These are phyloP conservation scores for Nibea albiflora DNA, from an alignment of 2,113 vertebrate species.

Conservation along the genomic window DNA sequence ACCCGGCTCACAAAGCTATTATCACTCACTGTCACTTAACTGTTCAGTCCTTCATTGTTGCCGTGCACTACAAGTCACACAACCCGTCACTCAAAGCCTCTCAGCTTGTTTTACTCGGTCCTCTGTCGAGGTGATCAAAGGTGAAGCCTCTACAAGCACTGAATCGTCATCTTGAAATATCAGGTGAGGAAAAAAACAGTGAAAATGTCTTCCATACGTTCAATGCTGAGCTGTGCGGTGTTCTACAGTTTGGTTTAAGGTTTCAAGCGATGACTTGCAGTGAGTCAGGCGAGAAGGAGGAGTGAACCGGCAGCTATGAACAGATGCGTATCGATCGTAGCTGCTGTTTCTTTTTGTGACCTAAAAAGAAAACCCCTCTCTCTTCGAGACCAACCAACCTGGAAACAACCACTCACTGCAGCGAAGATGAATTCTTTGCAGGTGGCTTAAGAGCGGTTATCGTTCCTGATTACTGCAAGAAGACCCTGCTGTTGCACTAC, in stretches of 20 bases:
- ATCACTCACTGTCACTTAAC: not conserved
- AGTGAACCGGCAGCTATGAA: constrained; percentile 1
- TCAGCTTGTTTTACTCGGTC: not conserved
- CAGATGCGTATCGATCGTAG: constrained; percentile 11
- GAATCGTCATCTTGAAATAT: not conserved
- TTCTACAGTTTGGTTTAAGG: not conserved
- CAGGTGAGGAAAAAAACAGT: not conserved
- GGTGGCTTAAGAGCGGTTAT: no score
- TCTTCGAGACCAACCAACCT: constrained; percentile 9
- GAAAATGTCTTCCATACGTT: not conserved
- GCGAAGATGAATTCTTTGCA: not conserved
- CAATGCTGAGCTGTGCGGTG: not conserved
- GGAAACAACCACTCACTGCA: not conserved
- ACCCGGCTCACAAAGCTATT: no score
- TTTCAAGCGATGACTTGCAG: not conserved
- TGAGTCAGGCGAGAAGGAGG: constrained; percentile 1
- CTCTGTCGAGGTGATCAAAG: not conserved
- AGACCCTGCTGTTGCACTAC: not conserved
- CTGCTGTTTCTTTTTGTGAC: not conserved
- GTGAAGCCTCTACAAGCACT: not conserved
- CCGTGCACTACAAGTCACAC: not conserved
- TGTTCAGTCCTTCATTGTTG: not conserved
- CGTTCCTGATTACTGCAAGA: not conserved
- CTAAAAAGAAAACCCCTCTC: not conserved
- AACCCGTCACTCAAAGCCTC: not conserved